These are phyloP conservation scores for Heliconius nattereri DNA, from an alignment of 1,140 invertebrate genomes.

Conservation along the genomic window DNA sequence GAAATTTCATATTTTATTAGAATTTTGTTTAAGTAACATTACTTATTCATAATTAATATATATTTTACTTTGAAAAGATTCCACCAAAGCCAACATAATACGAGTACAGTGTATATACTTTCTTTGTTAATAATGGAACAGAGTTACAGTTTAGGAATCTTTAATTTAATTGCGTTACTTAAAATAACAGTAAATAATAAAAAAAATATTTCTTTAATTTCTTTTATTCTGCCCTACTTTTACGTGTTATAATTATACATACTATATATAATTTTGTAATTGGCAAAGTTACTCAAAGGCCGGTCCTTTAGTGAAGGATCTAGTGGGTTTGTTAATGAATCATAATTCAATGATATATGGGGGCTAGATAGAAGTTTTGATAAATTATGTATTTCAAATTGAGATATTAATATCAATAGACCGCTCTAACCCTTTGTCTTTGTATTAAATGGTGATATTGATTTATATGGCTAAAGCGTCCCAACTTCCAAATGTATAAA, in stretches of 20 bases:
- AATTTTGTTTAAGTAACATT: too few species aligned
- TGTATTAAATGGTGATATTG: conserved; percentile 11
- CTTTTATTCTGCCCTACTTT: background rate
- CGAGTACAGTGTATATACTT: background rate
- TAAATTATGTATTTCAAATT: conserved; percentile 26
- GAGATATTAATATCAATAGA: conserved; percentile 20
- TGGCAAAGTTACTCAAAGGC: background rate
- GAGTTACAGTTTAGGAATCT: background rate
- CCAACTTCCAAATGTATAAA: background rate
- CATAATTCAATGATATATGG: conserved; percentile 20
- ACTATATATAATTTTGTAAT: conserved; percentile 4
- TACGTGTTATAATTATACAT: too few species aligned
- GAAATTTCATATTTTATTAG: too few species aligned
- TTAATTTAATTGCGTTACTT: background rate
- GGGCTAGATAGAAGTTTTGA: background rate
- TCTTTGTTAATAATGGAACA: background rate
- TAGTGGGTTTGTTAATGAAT: conserved; percentile 19
- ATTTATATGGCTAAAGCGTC: background rate
- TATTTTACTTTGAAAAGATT: too few species aligned
- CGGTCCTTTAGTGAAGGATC: conserved; percentile 11
- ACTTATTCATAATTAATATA: too few species aligned
- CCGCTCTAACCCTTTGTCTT: conserved; percentile 10
- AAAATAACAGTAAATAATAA: background rate
- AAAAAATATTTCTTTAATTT: conserved; percentile 11
- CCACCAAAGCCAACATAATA: too few species aligned